phyloP scores from a whole-genome alignment of 2,797 vertebrate species.

The Phalanger gymnotis region DNA sequence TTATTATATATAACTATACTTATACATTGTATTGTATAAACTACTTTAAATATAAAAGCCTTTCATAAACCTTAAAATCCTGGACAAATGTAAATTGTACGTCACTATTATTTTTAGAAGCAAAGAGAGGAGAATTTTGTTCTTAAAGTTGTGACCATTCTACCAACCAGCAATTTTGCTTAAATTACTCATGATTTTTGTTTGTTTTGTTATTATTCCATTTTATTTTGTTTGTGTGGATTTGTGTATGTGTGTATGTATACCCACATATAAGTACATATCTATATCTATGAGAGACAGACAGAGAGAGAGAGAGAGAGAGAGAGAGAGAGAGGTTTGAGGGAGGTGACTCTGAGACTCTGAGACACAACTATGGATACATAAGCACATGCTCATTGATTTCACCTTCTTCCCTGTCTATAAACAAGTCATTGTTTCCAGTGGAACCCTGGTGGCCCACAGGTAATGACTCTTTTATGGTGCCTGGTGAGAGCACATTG shows the following conservation, averaged over 20 bases:
- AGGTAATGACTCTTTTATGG: slow-evolving; percentile 21
- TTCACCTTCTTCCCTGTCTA: neutral
- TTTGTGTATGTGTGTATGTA: neutral
- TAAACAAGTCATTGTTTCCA: neutral
- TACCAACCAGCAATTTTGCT: neutral
- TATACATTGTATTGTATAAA: neutral
- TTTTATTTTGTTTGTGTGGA: neutral
- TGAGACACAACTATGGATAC: neutral
- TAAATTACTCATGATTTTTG: neutral
- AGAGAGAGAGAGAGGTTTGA: neutral
- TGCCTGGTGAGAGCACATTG: neutral
- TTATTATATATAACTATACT: neutral
- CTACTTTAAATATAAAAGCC: neutral
- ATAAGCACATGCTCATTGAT: neutral
- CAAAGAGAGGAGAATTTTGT: neutral
- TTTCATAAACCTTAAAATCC: neutral
- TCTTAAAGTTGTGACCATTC: neutral
- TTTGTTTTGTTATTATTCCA: neutral
- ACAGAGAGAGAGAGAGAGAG: neutral
- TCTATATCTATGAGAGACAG: too few species aligned
- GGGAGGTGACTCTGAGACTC: neutral
- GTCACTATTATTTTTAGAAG: neutral
- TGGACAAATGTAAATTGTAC: neutral
- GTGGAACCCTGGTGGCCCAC: neutral
- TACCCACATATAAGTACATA: too few species aligned